A percentile compares a stretch with the other conserved stretches of the same genome.
Conservation (phyloP, 2,797 vertebrate genomes). For the Chrysocyon brachyurus region DNA sequence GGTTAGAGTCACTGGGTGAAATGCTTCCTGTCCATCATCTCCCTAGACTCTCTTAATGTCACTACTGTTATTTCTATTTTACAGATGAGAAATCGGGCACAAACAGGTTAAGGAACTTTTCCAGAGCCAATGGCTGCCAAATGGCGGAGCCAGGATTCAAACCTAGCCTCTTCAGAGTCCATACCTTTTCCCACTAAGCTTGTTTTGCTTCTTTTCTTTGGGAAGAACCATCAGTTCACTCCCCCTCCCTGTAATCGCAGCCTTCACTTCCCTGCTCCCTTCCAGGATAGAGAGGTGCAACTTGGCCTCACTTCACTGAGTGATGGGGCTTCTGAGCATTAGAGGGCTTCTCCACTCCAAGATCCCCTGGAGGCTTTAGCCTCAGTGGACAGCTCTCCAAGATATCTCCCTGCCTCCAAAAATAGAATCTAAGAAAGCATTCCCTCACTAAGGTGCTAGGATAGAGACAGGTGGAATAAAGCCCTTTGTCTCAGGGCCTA, state of each 20-base stretch:
- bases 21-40: not conserved
- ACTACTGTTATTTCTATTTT: not conserved
- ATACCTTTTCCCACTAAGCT: constrained; percentile 28
- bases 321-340: too few species aligned
- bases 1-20: not conserved
- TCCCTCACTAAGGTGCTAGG: too few species aligned
- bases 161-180: constrained; percentile 70
- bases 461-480: not conserved
- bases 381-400: not conserved
- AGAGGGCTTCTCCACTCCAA: not conserved
- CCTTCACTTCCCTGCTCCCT: not conserved
- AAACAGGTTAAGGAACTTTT: not conserved
- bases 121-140: not conserved
- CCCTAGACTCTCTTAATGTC: not conserved
- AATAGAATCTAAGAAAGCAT: not conserved
- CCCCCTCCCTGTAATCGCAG: too few species aligned
- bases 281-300: not conserved
- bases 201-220: not conserved
- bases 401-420: not conserved
- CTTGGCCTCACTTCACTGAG: too few species aligned
- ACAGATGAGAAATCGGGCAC: not conserved
- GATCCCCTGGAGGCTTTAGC: not conserved
- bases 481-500: not conserved
- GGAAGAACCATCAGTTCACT: too few species aligned
- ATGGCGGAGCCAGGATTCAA: not conserved